Evolutionary conservation across 2,797 vertebrate species (phyloP), one percentile per base, ranked within the genome.

Genomic region (Fistularia tabacaria): DNA sequence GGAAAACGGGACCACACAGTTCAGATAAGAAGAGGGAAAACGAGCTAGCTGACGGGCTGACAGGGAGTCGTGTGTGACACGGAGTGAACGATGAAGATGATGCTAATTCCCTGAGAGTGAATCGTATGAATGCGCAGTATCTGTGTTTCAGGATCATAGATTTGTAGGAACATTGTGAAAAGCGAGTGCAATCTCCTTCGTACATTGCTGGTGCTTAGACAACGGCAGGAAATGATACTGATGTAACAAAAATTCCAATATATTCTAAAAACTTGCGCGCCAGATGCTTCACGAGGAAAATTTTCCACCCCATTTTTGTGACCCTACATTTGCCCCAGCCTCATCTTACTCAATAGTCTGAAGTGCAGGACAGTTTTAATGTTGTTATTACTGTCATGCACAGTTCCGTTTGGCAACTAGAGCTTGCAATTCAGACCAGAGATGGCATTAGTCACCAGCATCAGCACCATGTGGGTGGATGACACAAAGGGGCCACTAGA

Each of bases 381-480:
- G 59, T 56, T 67, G 47, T 53, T 67, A 1, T 52, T 48, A 40
- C 42, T 46, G 57, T 66, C 62, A 51, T 36, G 36, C 57, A 60
- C 47, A 51, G 53, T 69, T 84, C 66, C 57, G 0, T 67, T 60
- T 51, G 51, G 61, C 77, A 61, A 56, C 53, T 48, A 37, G 58
- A 64, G 62, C 66, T 78, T 64, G 64, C 69, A 74, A 73, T 85
- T 80, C 64, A 73, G 79, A 83, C 83, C 83, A 85, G 80, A 82
- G 81, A 80, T 82, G 75, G 76, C 57, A 83, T 88, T 87, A 85
- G 80, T 85, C 88, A 86, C 66, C 56, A 15, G 36, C 64, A 54
- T 75, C 65, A 65, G 63, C 57, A 54, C 71, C 73, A 67, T 78
- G 84, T 74, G 77, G 73, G 79, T 68, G 79, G 69, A 59, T 52